A percentile compares a stretch with the other conserved stretches of the same genome.
Conservation (phyloP, 2,113 vertebrate genomes). For the Corynorhinus townsendii region DNA sequence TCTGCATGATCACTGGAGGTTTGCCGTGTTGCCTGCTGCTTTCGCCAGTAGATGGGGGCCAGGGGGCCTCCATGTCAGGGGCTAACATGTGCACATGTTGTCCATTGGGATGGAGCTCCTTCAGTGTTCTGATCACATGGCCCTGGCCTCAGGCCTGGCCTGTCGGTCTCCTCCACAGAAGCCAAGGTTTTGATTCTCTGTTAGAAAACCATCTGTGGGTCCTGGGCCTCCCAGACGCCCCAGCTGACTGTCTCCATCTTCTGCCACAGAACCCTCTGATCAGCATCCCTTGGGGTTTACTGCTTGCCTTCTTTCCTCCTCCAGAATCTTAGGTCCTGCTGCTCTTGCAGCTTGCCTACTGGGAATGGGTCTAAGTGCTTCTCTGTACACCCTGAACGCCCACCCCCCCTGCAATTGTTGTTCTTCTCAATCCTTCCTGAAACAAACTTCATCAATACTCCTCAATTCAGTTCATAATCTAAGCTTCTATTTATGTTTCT, state of each 20-base stretch:
- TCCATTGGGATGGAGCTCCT: background rate
- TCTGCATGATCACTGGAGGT: background rate
- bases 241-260: background rate
- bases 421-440: background rate
- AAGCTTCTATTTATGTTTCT: background rate
- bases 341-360: background rate
- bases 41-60: too few species aligned
- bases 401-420: background rate
- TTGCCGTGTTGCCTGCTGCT: background rate
- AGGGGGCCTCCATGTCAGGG: background rate
- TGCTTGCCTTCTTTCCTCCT: background rate
- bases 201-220: background rate
- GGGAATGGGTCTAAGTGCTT: background rate
- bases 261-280: background rate
- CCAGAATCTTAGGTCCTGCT: background rate
- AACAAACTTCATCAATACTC: background rate
- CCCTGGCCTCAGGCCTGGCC: background rate
- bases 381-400: background rate
- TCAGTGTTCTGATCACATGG: background rate
- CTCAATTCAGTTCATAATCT: background rate
- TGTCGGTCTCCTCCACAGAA: background rate
- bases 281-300: rapidly evolving
- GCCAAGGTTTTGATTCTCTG: background rate
- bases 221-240: background rate
- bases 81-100: background rate